phyloP scores from a whole-genome alignment of 2,888 invertebrate genomes.

The Alviniconcha strummeri region DNA sequence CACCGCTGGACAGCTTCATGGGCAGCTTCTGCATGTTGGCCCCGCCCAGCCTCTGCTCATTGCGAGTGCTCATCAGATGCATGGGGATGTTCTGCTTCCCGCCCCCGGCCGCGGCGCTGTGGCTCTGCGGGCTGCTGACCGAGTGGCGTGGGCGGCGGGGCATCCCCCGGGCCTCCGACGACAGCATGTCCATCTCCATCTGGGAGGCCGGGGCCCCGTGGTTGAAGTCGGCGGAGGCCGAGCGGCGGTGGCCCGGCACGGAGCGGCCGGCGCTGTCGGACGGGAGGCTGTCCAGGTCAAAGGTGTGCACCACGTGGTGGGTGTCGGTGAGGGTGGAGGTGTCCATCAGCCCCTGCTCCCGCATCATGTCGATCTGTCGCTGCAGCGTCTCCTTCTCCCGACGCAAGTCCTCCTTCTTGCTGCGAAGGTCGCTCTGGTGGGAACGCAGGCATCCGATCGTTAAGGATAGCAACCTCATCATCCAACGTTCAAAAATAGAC shows the following conservation, averaged over 20 bases:
- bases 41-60: conserved; percentile 83
- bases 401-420: conserved; percentile 93
- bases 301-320: background rate
- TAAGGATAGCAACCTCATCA: no score
- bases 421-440: conserved; percentile 81
- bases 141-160: conserved; percentile 39
- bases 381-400: conserved; percentile 89
- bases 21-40: conserved; percentile 91
- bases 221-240: conserved; percentile 64
- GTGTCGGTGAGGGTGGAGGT: conserved; percentile 32
- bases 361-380: conserved; percentile 77
- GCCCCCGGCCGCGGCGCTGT: background rate
- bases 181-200: conserved; percentile 17
- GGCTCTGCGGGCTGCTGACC: conserved; percentile 39
- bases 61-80: conserved; percentile 85
- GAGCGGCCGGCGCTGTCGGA: conserved; percentile 16
- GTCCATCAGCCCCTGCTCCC: conserved; percentile 46
- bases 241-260: conserved; percentile 53
- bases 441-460: background rate
- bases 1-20: conserved; percentile 79
- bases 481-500: no score
- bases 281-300: conserved; percentile 31
- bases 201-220: conserved; percentile 37
- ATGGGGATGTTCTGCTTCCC: conserved; percentile 77
- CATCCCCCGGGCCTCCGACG: conserved; percentile 33